A percentile compares a stretch with the other conserved stretches of the same genome.
Evolutionary conservation across 2,888 invertebrate genomes (phyloP).

Genomic region (Agapostemon virescens): DNA sequence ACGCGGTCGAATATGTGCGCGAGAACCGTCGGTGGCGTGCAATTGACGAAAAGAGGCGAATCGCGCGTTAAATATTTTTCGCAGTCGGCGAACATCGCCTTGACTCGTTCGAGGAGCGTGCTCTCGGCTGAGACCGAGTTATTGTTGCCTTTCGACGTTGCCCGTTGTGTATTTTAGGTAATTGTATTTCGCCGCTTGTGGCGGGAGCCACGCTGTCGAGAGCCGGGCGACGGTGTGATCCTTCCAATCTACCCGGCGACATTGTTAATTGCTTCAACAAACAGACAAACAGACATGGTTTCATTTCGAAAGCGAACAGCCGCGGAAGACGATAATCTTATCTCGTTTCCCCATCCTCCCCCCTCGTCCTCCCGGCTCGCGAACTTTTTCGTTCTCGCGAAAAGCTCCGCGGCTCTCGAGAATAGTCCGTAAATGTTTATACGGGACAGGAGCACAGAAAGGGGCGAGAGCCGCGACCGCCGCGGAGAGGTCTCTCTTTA

Average conservation of each 20-base stretch:
- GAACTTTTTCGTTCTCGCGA: background rate
- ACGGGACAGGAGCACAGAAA: background rate
- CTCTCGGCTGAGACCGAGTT: slow-evolving; percentile 25
- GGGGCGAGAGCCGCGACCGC: slow-evolving; percentile 10
- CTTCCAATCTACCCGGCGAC: slow-evolving; percentile 65
- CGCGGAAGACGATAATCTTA: slow-evolving; percentile 46
- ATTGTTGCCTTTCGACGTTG: slow-evolving; percentile 47
- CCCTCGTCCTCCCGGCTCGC: too few relatives aligned
- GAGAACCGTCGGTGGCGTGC: too few relatives aligned
- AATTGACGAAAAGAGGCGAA: background rate
- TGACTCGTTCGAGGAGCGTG: background rate
- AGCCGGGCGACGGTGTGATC: slow-evolving; percentile 66
- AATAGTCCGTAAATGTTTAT: slow-evolving; percentile 31
- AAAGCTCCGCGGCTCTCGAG: background rate
- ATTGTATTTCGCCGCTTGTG: slow-evolving; percentile 71
- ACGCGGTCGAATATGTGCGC: too few relatives aligned
- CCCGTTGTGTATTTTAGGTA: slow-evolving; percentile 66
- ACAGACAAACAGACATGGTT: slow-evolving; percentile 72
- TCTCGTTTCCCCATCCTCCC: slow-evolving; percentile 27
- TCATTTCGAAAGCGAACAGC: slow-evolving; percentile 56
- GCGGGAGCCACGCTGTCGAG: slow-evolving; percentile 59
- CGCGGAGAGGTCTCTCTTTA: slow-evolving; percentile 55
- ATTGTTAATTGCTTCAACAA: slow-evolving; percentile 71
- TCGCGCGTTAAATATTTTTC: background rate
- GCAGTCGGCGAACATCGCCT: background rate